A percentile compares a stretch with the other conserved stretches of the same genome.
Conservation (phyloP, 2,888 invertebrate species). For the Pristionchus entomophagus region DNA sequence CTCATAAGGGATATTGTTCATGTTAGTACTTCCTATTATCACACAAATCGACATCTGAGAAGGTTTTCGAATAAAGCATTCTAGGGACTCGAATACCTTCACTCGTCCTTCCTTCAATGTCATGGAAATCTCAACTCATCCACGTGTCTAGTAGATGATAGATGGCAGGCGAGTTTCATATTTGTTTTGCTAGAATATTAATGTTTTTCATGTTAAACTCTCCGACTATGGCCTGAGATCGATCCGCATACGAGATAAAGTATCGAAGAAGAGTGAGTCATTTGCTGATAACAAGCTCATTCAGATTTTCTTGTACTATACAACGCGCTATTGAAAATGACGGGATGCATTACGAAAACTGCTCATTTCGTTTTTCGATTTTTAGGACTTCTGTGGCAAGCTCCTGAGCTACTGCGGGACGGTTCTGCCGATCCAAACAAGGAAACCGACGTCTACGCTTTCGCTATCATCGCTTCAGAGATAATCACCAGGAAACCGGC, state of each 20-base stretch:
- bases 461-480: constrained; percentile 45
- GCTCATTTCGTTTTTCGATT: no score
- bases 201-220: constrained; percentile 34
- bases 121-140: constrained; percentile 40
- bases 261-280: constrained; percentile 26
- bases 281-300: no score
- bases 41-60: background rate
- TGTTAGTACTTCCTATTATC: background rate
- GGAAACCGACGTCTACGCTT: constrained; percentile 33
- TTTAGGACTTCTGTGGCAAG: background rate
- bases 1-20: constrained; percentile 47
- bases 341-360: no score
- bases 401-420: constrained; percentile 37
- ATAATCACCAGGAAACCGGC: constrained; percentile 25
- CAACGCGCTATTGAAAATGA: no score
- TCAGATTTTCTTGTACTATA: no score
- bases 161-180: constrained; percentile 34
- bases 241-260: background rate
- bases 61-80: background rate
- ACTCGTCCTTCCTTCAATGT: constrained; percentile 34
- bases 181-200: no score
- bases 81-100: constrained; percentile 42
- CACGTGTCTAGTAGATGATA: constrained; percentile 38
- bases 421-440: background rate
- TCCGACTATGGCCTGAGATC: constrained; percentile 42